A percentile compares a stretch with the other conserved stretches of the same genome.
Evolutionary conservation across 2,888 invertebrate species (phyloP).

Genomic region (Eristalis tenax): DNA sequence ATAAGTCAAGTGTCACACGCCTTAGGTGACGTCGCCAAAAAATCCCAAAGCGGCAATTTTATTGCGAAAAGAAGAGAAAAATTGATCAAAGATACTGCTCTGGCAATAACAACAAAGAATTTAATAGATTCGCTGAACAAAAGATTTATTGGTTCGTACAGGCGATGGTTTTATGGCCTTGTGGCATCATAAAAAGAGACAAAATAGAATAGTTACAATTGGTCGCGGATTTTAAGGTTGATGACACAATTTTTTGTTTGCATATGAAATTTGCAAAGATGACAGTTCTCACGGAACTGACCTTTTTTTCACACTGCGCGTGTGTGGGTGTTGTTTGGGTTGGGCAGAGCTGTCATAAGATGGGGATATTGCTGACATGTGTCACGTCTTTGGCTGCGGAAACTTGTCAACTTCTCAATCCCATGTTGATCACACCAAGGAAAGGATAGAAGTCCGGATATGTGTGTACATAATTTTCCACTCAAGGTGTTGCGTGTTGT

Average conservation of each 20-base stretch:
- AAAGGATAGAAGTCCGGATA: not conserved
- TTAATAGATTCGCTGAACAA: constrained; percentile 7
- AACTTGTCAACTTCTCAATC: too few species aligned
- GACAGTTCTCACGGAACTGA: constrained; percentile 1
- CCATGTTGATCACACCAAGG: too few species aligned
- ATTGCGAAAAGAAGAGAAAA: not conserved
- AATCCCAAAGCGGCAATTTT: not conserved
- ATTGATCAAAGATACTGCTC: not conserved
- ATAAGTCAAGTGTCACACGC: constrained; percentile 2
- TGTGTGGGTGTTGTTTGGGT: not conserved
- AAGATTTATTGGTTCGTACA: not conserved
- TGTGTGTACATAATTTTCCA: not conserved
- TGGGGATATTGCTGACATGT: not conserved
- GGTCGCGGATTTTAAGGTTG: constrained; percentile 1
- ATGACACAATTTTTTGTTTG: constrained; percentile 1
- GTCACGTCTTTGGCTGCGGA: not conserved
- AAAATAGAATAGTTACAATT: not conserved
- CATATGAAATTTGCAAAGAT: not conserved
- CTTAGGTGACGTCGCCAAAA: not conserved
- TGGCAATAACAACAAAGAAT: not conserved
- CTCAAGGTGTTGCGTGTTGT: not conserved
- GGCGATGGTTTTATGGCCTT: not conserved
- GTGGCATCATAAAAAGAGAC: not conserved
- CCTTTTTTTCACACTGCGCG: not conserved
- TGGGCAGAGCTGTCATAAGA: not conserved